Conservation (phyloP, 2,888 invertebrate genomes). For the Cheilosia vulpina region DNA sequence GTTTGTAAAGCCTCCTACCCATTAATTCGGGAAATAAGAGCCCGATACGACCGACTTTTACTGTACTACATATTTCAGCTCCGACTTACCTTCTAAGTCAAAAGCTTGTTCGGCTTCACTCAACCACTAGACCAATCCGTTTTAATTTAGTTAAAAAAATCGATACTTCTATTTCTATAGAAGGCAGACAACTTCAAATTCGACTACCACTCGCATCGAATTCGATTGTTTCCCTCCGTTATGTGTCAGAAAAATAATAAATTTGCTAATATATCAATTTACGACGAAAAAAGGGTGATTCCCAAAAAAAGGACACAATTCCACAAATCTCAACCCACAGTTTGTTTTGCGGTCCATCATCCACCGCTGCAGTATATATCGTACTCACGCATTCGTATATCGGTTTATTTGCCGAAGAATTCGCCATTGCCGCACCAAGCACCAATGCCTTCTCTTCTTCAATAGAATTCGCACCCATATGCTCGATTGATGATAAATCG, state of each 20-base stretch:
- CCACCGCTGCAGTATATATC: constrained; percentile 36
- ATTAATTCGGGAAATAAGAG: no score
- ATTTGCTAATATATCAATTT: constrained; percentile 59
- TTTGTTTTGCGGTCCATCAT: constrained; percentile 56
- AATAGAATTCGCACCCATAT: constrained; percentile 56
- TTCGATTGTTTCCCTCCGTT: neutral
- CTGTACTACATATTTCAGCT: no score
- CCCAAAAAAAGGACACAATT: constrained; percentile 17
- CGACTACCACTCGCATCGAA: neutral
- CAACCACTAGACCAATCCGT: no score
- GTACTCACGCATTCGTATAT: constrained; percentile 50
- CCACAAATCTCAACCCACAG: constrained; percentile 17
- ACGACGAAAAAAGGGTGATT: constrained; percentile 47
- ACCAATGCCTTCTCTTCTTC: constrained; percentile 30
- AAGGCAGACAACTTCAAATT: neutral
- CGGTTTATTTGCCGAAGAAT: constrained; percentile 56
- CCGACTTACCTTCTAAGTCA: no score
- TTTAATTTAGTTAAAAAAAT: no score
- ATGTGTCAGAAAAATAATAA: constrained; percentile 32
- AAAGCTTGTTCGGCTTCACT: no score
- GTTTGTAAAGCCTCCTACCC: no score
- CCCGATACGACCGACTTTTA: no score
- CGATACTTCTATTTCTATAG: neutral
- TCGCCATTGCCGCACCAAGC: constrained; percentile 13
- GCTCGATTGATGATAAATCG: constrained; percentile 54